Conservation (phyloP, 2,888 invertebrate genomes). For the Geotrupes spiniger region DNA sequence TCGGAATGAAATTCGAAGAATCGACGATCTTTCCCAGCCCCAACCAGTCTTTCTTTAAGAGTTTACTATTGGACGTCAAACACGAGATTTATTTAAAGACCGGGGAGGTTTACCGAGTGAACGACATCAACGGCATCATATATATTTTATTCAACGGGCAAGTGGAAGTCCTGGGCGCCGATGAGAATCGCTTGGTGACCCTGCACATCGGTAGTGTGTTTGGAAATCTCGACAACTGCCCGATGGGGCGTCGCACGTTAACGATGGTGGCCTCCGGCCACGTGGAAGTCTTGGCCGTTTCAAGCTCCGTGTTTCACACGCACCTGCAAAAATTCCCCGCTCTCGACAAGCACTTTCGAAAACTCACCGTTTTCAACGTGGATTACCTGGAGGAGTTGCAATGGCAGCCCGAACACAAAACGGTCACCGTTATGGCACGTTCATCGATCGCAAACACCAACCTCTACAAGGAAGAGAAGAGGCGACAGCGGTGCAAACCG, state of each 20-base stretch:
- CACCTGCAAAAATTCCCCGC: slow-evolving; percentile 25
- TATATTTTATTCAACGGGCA: slow-evolving; percentile 30
- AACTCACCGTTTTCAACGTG: slow-evolving; percentile 24
- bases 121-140: slow-evolving; percentile 28
- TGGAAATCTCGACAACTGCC: slow-evolving; percentile 30
- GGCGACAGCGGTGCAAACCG: not conserved
- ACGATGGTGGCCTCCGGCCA: slow-evolving; percentile 33
- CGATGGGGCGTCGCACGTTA: slow-evolving; percentile 26
- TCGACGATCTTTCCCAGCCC: slow-evolving; percentile 23
- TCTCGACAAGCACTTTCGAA: slow-evolving; percentile 19
- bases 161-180: slow-evolving; percentile 32
- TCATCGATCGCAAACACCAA: not conserved
- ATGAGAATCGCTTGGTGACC: slow-evolving; percentile 24
- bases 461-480: not conserved
- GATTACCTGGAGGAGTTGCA: slow-evolving; percentile 22
- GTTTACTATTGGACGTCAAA: slow-evolving; percentile 17
- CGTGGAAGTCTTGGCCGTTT: slow-evolving; percentile 28
- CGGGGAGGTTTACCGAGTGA: slow-evolving; percentile 23
- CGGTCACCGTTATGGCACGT: not conserved
- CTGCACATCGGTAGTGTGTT: slow-evolving; percentile 31
- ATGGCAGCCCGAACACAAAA: not conserved
- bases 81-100: slow-evolving; percentile 22
- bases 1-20: slow-evolving; percentile 20
- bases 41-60: slow-evolving; percentile 23
- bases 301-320: slow-evolving; percentile 24